Percentiles rank a stretch among this genome's conserved stretches.
Evolutionary conservation across 1,140 invertebrate species (phyloP).

Genomic region (Cheumatopsyche charites): DNA sequence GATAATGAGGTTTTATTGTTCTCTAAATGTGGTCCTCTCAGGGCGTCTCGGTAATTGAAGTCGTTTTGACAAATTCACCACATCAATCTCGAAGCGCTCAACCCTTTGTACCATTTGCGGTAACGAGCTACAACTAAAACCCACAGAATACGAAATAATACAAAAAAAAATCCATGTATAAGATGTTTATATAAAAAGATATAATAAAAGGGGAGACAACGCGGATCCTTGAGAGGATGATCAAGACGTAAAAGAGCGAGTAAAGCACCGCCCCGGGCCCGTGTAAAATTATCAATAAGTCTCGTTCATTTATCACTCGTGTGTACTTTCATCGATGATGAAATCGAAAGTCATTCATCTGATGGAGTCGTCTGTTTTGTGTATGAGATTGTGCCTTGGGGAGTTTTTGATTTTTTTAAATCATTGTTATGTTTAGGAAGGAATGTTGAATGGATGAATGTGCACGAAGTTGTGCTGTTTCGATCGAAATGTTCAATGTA

Average conservation of each 20-base stretch:
- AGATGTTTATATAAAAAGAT: background rate
- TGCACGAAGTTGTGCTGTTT: no score
- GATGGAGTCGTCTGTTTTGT: no score
- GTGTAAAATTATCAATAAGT: constrained; percentile 22
- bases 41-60: constrained; percentile 36
- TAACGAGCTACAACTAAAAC: constrained; percentile 28
- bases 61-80: constrained; percentile 48
- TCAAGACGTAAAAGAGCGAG: constrained; percentile 17
- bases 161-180: no score
- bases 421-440: no score
- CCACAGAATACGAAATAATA: background rate
- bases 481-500: no score
- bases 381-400: no score
- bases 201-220: background rate
- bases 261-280: background rate
- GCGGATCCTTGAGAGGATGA: background rate
- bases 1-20: constrained; percentile 37
- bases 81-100: constrained; percentile 41
- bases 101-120: constrained; percentile 31
- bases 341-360: no score
- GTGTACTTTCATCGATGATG: no score
- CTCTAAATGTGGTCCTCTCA: background rate
- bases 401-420: no score
- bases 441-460: no score
- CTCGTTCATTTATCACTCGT: background rate